Conservation (phyloP, 64 coral and sea anemone species). For the Trachythela sp. region DNA sequence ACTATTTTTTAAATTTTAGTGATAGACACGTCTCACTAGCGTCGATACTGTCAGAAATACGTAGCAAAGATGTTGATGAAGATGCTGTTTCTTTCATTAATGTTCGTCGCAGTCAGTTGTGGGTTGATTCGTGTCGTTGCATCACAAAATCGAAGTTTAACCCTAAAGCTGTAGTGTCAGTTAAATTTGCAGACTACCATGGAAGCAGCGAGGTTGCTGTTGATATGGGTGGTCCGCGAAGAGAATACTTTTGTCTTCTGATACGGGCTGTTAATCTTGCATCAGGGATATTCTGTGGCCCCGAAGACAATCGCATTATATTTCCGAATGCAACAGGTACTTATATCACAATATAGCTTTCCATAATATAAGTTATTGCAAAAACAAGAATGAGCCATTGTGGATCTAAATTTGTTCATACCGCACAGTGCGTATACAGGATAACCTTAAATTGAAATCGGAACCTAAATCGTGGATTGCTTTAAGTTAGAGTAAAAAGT, state of each 20-base stretch:
- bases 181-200: constrained; percentile 9
- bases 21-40: neutral
- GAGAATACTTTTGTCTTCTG: neutral
- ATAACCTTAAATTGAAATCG: no score
- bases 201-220: constrained; percentile 8
- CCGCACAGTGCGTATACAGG: no score
- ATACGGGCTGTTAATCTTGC: neutral
- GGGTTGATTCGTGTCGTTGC: neutral
- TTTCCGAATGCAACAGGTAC: neutral
- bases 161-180: constrained; percentile 2
- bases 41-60: neutral
- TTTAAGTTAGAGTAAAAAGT: no score
- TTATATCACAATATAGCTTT: neutral
- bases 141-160: constrained; percentile 12
- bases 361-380: no score
- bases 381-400: no score
- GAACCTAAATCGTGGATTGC: no score
- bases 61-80: neutral
- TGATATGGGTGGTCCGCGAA: neutral
- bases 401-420: neutral
- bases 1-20: neutral
- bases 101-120: neutral
- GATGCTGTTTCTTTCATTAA: neutral
- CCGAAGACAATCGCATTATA: constrained; percentile 4
- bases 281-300: neutral